Evolutionary conservation across 1,140 invertebrate genomes (phyloP).

Genomic region (Orussus abietinus): DNA sequence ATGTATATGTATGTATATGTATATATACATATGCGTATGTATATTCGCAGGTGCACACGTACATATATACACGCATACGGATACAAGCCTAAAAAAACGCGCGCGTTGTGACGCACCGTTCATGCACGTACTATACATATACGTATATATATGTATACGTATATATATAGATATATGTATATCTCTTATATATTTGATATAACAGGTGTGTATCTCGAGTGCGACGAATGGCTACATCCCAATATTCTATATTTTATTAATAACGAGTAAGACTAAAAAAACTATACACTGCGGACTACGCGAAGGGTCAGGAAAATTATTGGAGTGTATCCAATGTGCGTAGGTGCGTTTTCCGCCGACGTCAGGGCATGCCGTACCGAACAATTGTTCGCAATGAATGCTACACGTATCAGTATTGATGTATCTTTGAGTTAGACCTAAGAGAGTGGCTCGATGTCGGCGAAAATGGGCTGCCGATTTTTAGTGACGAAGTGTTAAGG

Average conservation of each 20-base stretch:
- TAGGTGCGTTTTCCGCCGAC: too few species aligned
- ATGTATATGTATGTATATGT: conserved; percentile 8
- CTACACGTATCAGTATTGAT: conserved; percentile 10
- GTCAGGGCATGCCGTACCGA: too few species aligned
- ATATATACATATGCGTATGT: background rate
- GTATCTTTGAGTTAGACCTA: conserved; percentile 6
- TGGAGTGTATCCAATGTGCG: too few species aligned
- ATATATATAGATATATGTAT: conserved; percentile 15
- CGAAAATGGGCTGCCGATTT: too few species aligned
- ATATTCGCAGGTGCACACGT: background rate
- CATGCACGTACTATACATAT: background rate
- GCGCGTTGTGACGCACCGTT: background rate
- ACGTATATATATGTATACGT: too few species aligned
- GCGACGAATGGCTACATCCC: conserved; percentile 41
- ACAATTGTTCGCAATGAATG: background rate
- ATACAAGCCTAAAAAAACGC: too few species aligned
- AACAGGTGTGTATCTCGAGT: conserved; percentile 36
- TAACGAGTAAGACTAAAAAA: background rate
- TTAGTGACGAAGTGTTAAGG: too few species aligned
- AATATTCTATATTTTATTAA: conserved; percentile 25
- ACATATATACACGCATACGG: conserved; percentile 17
- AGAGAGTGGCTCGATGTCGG: too few species aligned
- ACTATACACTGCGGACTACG: too few species aligned
- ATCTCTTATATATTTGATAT: conserved; percentile 50
- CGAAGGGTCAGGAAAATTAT: too few species aligned